Evolutionary conservation across 1,140 invertebrate genomes (phyloP), one percentile per base, ranked within the genome.

Genomic region (Diorhabda elongata): DNA sequence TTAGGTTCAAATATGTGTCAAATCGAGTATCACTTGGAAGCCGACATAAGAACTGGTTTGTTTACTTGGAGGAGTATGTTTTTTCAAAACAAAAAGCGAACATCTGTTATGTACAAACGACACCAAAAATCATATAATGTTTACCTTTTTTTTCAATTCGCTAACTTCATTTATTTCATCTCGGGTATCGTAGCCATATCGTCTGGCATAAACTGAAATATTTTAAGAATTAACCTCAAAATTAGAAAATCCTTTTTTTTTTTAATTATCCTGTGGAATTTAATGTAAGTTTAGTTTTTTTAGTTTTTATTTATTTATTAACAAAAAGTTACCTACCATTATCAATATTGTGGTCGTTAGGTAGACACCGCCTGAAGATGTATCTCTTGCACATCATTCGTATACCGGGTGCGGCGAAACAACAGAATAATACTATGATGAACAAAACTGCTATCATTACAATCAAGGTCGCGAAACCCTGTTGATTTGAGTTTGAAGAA

Each of bases 341-440:
- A 71, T 76, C 72, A 45, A 67, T 66, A 69, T 71, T 68, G 61
- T 80, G 78, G 71, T 83, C 80, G 58, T 83, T 81, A 11, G 82
- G 72, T 2, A 77, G 76, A 70, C 83, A 84, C 58, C 73, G 68
- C 57, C 75, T 73, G 58, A 77, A 80, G 58, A 84, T 82, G 65
- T 84, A 80, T 66, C 81, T 78, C 69, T 83, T 78, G 69, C 84
- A 85, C 3, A 86, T 74, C 0, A 80, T 77, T 44, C 85, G 76
- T 52, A 85, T 85, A 65, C 85, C 85, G 2, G 85, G 85, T 3
- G 85, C 84, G 3, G 86, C 85, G 81, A 85, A 87, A 72, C 86
- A 87, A 74, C 86, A 87, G 69, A 87, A 87, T 9, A 84, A 80
- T 11, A 87, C 80, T 63, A 87, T 86, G 71, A 87, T 86, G 66